Conservation (phyloP, 2,797 vertebrate species). For the Sphenopsis melanotis region DNA sequence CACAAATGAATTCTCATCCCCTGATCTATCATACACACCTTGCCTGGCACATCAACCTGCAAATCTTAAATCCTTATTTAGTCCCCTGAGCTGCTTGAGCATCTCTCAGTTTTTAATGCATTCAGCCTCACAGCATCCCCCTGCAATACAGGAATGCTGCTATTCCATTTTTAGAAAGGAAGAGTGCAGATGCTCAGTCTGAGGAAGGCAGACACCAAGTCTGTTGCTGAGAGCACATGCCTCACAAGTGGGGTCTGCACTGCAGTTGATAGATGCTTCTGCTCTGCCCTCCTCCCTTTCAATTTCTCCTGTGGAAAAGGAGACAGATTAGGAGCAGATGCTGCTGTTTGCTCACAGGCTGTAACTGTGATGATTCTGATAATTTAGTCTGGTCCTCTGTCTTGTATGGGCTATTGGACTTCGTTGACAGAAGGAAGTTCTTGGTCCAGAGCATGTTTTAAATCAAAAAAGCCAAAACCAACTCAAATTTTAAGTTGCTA, state of each 20-base stretch:
- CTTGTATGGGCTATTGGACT: background rate
- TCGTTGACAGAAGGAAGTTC: background rate
- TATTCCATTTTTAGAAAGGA: background rate
- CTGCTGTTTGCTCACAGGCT: slow-evolving; percentile 39
- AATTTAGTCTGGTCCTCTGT: background rate
- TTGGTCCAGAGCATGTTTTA: background rate
- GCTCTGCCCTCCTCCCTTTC: background rate
- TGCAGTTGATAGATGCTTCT: background rate
- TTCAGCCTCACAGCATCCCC: background rate
- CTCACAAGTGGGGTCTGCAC: background rate
- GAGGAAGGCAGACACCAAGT: background rate
- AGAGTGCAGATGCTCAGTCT: background rate
- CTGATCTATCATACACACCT: background rate
- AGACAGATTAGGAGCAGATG: slow-evolving; percentile 42
- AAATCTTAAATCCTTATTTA: background rate
- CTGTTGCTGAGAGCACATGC: background rate
- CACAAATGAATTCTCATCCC: background rate
- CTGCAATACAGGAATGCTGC: background rate
- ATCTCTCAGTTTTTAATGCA: background rate
- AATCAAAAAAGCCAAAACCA: background rate
- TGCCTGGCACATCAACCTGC: background rate
- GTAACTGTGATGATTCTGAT: background rate
- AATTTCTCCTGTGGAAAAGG: background rate
- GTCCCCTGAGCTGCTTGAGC: background rate
- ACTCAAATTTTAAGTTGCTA: background rate